These are phyloP conservation scores for Amphibalanus amphitrite DNA, from an alignment of 1,140 invertebrate genomes.

Conservation along the genomic window DNA sequence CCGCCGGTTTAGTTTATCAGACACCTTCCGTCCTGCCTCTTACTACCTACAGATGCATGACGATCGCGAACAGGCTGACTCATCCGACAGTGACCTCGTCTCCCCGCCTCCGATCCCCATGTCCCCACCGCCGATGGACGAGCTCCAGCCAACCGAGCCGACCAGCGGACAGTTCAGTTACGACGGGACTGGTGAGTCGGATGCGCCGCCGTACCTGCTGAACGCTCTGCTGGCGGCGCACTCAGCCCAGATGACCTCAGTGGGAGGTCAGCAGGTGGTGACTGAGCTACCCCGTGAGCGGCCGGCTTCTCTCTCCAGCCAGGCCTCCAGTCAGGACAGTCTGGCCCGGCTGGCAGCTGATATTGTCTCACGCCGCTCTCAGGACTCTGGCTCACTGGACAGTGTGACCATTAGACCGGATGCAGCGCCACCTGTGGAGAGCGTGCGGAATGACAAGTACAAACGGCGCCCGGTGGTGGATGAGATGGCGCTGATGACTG, in stretches of 20 bases:
- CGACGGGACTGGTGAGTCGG: constrained; percentile 15
- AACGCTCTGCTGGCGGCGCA: constrained; percentile 12
- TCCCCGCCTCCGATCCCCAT: constrained; percentile 62
- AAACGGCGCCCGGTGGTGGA: neutral
- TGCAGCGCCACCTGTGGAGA: neutral
- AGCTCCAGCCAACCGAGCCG: constrained; percentile 14
- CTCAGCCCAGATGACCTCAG: constrained; percentile 6
- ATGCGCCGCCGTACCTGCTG: constrained; percentile 15
- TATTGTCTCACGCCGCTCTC: neutral
- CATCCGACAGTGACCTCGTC: constrained; percentile 61
- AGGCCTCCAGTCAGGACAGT: neutral
- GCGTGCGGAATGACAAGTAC: neutral
- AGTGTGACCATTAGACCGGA: neutral
- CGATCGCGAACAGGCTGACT: constrained; percentile 24
- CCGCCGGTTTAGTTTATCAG: constrained; percentile 60
- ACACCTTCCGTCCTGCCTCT: constrained; percentile 67
- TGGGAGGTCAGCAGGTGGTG: neutral
- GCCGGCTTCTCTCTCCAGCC: neutral
- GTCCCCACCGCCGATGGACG: constrained; percentile 45
- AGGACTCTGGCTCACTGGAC: neutral
- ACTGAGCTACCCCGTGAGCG: neutral
- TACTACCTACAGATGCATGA: constrained; percentile 49
- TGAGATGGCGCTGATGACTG: neutral
- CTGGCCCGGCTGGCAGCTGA: constrained; percentile 1
- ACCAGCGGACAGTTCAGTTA: constrained; percentile 16